Evolutionary conservation across 2,888 invertebrate genomes (phyloP), one percentile per base, ranked within the genome.

Genomic region (Hofmannophila pseudospretella): DNA sequence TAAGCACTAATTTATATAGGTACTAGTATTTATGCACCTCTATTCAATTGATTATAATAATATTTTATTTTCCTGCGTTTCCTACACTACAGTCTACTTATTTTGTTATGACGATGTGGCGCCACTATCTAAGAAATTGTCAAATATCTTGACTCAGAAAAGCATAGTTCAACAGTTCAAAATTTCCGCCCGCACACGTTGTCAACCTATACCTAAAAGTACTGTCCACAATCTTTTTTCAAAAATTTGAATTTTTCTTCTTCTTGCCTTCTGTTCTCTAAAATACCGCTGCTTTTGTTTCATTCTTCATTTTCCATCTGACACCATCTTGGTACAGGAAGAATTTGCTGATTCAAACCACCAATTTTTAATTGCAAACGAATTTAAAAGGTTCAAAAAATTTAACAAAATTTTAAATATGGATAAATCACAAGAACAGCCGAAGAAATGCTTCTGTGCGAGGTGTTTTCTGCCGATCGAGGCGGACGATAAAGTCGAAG

Each of bases 401-500:
- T 41, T 43, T 42, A 46, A 45, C 57, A 51, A 64, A 68, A 62
- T 39, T 44, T 34, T 35, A 30, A 55, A 41, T 44, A 81, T 78
- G 76, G 74, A 75, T 44, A 71, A 65, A 44, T 51, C 71, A 11
- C 12, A 31, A 45, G 80, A 79, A 28, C 58, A 60, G 35, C 46
- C 67, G 29, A 84, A 79, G 47, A 84, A 81, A 64, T 76, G 72
- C 52, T 85, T 71, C 47, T 86, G 85, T 54, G 66, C 82, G 29
- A 62, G 81, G 54, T 86, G 85, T 53, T 85, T 85, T 47, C 57
- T 72, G 19, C 75, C 81, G 0, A 54, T 86, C 7, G 74, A 75
- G 1, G 37, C 59, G 1, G 70, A 72, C 20, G 84, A 86, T 27
- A 71, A 55, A 49, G 72, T 85, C 3, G 76, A 77, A 33, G 68